phyloP scores from a whole-genome alignment of 23 tunicate species.

The Diplosoma virens region DNA sequence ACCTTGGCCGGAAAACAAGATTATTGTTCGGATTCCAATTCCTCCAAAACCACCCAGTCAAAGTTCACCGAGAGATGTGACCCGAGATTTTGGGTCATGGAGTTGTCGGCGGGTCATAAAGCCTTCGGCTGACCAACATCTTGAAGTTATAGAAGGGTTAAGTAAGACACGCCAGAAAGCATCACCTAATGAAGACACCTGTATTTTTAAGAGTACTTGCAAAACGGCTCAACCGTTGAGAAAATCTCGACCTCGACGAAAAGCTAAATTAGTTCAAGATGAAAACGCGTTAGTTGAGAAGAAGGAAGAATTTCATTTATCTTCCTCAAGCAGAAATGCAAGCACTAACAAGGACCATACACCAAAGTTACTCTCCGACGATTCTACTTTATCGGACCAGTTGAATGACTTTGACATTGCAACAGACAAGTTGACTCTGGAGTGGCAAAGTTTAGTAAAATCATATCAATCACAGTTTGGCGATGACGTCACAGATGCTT shows the following conservation, averaged over 20 bases:
- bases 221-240: constrained; percentile 49
- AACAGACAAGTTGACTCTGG: constrained; percentile 53
- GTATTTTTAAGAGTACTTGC: constrained; percentile 44
- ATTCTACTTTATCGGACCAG: not conserved
- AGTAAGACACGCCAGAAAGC: not conserved
- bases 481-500: not conserved
- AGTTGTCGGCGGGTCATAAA: constrained; percentile 9
- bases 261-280: not conserved
- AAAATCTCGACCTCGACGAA: constrained; percentile 1
- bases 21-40: constrained; percentile 7
- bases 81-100: constrained; percentile 12
- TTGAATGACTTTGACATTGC: constrained; percentile 39
- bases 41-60: constrained; percentile 3
- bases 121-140: not conserved
- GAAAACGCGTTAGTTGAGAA: not conserved
- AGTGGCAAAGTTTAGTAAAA: constrained; percentile 57
- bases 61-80: constrained; percentile 31
- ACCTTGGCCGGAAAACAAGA: not conserved
- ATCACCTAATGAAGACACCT: not conserved
- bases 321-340: not conserved
- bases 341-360: not conserved
- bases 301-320: not conserved
- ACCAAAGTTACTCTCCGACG: not conserved
- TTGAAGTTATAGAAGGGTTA: not conserved
- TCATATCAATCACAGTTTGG: not conserved